Base-by-base conservation (phyloP, 2,797 vertebrate species). In the Numenius phaeopus region DNA sequence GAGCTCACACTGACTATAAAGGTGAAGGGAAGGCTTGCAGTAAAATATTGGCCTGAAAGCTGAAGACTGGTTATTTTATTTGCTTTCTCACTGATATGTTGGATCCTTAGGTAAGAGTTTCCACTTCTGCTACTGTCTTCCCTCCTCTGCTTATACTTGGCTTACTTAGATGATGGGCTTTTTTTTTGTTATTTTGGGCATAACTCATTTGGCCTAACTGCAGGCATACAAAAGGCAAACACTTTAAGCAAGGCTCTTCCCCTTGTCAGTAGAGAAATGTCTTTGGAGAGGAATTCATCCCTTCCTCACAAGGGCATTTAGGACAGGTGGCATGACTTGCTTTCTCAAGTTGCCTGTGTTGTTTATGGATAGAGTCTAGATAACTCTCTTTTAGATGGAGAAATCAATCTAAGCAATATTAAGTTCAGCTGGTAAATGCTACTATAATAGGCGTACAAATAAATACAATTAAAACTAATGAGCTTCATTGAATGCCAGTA, bases 381-480 rank as follows among this genome's bases (percentile, higher is more conserved):
- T 72, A 79, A 72, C 34, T 92, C 44, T 71, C 29, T 92, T 91
- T 82, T 54, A 89, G 34, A 92, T 37, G n/a, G 7, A 78, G 61
- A 96, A 92, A 78, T 71, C 34, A 90, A 81, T 77, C 27, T 67
- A 83, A 79, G 55, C n/a, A 77, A n/a, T 77, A 89, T 75, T 94
- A 89, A 80, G 94, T 90, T 87, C 7, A 82, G 21, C 34, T 52
- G 30, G 49, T 64, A 90, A 86, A 69, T 89, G 29, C 30, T 58
- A 62, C 47, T 73, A 37, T 79, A 82, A 61, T 62, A 94, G 73
- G 27, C 64, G 89, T 59, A 66, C 11, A 89, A 95, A 86, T 87
- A 95, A 93, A 90, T 52, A 58, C 26, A 93, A 94, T 89, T 82
- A 83, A 86, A 93, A 87, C 72, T 64, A 94, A 64, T 37, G 70